These are phyloP conservation scores for Chrysaora quinquecirrha DNA, from an alignment of 30 jellyfish, hydroid and myxozoan genomes.

Conservation along the genomic window DNA sequence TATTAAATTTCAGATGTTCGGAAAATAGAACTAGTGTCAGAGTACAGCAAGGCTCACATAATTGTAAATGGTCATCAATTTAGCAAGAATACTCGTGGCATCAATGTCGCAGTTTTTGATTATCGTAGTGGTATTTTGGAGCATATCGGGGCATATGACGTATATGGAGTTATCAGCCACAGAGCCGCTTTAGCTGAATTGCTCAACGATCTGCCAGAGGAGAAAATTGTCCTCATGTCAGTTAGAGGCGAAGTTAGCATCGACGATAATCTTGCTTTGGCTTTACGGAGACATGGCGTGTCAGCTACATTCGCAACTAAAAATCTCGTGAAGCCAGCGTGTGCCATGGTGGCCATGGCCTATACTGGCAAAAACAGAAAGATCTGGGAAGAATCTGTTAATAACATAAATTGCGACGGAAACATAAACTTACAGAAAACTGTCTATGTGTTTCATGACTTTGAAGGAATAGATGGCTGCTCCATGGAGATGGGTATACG, in stretches of 20 bases:
- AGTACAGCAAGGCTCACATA: slow-evolving; percentile 13
- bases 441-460: slow-evolving; percentile 2
- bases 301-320: slow-evolving; percentile 8
- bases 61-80: slow-evolving; percentile 6
- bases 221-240: slow-evolving; percentile 8
- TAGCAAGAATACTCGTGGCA: not conserved
- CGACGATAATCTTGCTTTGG: slow-evolving; percentile 2
- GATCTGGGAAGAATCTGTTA: slow-evolving; percentile 17
- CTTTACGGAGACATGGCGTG: slow-evolving; percentile 16
- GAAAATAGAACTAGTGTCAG: too few species aligned
- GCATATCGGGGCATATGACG: slow-evolving; percentile 2
- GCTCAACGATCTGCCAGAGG: slow-evolving; percentile 2
- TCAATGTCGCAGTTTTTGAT: slow-evolving; percentile 19
- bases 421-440: not conserved
- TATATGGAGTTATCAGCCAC: not conserved
- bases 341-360: slow-evolving; percentile 11
- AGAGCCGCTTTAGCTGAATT: not conserved
- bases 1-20: too few species aligned
- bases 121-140: slow-evolving; percentile 27
- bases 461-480: slow-evolving; percentile 20
- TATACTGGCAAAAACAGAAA: slow-evolving; percentile 7
- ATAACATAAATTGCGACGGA: slow-evolving; percentile 6
- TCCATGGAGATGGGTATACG: slow-evolving; percentile 31
- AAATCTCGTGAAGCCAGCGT: not conserved
- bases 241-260: not conserved